Evolutionary conservation across 2,113 vertebrate genomes (phyloP).

Genomic region (Alces alces): DNA sequence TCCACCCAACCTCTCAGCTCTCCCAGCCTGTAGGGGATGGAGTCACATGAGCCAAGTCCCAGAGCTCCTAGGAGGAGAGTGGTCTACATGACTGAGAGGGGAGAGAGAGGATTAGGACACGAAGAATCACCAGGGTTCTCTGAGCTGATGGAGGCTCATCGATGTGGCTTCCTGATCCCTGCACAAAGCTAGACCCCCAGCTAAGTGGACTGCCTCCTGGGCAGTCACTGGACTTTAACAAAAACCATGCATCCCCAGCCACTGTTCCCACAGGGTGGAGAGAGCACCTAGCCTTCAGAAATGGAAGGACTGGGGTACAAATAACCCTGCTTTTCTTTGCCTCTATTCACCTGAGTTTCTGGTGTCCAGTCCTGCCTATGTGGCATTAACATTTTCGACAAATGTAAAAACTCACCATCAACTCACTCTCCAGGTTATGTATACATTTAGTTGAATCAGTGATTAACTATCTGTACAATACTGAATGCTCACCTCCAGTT

Average conservation of each 20-base stretch:
- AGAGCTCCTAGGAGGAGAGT: not conserved
- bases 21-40: not conserved
- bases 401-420: not conserved
- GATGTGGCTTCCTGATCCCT: not conserved
- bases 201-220: not conserved
- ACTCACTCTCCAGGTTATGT: not conserved
- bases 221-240: not conserved
- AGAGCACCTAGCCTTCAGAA: not conserved
- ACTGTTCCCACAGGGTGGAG: not conserved
- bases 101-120: not conserved
- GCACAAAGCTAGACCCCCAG: not conserved
- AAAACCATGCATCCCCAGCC: not conserved
- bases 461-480: not conserved
- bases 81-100: not conserved
- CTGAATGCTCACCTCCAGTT: not conserved
- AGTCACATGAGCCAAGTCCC: not conserved
- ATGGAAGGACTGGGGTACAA: not conserved
- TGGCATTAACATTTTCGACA: not conserved
- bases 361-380: not conserved
- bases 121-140: not conserved
- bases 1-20: too few relatives aligned
- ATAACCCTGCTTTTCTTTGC: not conserved
- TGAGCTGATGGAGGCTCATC: not conserved
- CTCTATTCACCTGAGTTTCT: not conserved
- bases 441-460: not conserved